Percentiles rank a stretch among this genome's conserved stretches.
These are phyloP conservation scores for Ochropleura plecta DNA, from an alignment of 2,888 invertebrate species.

Conservation along the genomic window DNA sequence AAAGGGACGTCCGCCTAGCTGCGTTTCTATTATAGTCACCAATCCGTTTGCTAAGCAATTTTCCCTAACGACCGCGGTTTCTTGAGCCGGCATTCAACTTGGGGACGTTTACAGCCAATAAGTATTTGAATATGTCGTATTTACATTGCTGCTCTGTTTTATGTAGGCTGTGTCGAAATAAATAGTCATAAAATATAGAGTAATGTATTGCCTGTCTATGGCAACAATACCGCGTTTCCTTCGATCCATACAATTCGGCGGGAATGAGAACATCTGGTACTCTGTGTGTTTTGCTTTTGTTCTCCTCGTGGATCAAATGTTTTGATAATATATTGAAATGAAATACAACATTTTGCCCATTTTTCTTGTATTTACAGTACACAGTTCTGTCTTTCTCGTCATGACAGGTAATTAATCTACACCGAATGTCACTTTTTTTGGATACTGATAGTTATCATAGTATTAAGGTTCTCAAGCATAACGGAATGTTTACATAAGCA, in stretches of 20 bases:
- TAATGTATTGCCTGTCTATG: conserved; percentile 40
- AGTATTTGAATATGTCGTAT: conserved; percentile 40
- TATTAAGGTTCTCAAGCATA: background rate
- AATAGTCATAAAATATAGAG: conserved; percentile 34
- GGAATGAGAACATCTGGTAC: conserved; percentile 63
- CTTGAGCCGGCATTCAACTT: conserved; percentile 40
- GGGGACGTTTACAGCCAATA: conserved; percentile 37
- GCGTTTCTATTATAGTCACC: conserved; percentile 35
- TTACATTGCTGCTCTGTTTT: conserved; percentile 30
- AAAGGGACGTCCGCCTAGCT: conserved; percentile 12
- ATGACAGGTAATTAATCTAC: background rate
- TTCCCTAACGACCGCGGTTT: conserved; percentile 51
- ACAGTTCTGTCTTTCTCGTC: background rate
- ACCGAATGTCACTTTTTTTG: background rate
- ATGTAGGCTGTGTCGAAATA: conserved; percentile 28
- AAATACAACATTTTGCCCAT: conserved; percentile 21
- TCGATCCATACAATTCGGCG: conserved; percentile 55
- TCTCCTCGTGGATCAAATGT: conserved; percentile 46
- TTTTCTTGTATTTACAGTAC: conserved; percentile 9
- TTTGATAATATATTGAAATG: conserved; percentile 32
- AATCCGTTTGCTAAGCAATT: conserved; percentile 47
- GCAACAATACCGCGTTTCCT: conserved; percentile 47
- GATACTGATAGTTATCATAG: background rate
- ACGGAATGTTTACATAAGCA: background rate
- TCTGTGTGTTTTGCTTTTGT: conserved; percentile 61